These are phyloP conservation scores for Leucophenga montana DNA, from an alignment of 2,888 invertebrate species.

Conservation along the genomic window DNA sequence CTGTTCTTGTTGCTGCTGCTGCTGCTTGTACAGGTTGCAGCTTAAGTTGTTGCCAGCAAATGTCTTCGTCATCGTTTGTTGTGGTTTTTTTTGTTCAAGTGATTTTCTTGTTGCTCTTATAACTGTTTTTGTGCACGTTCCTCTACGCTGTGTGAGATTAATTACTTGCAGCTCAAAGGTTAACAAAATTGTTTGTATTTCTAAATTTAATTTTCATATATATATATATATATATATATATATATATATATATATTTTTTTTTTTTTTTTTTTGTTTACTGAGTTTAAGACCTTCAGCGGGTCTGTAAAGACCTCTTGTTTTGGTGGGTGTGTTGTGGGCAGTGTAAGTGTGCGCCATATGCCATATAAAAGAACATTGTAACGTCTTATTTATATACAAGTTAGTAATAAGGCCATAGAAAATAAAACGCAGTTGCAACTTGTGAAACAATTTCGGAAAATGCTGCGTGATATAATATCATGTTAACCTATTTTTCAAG, in stretches of 20 bases:
- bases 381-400: too few relatives aligned
- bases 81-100: conserved; percentile 12
- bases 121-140: neutral
- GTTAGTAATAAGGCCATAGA: too few relatives aligned
- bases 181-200: conserved; percentile 55
- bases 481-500: too few relatives aligned
- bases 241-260: too few relatives aligned
- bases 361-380: too few relatives aligned
- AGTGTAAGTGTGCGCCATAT: too few relatives aligned
- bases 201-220: conserved; percentile 48
- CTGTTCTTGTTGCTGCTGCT: conserved; percentile 37
- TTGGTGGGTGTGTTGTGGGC: neutral
- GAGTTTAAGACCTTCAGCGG: too few relatives aligned
- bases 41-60: neutral
- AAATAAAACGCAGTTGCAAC: too few relatives aligned
- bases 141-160: conserved; percentile 49
- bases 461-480: too few relatives aligned
- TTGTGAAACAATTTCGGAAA: too few relatives aligned
- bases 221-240: too few relatives aligned
- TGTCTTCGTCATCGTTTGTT: neutral
- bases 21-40: conserved; percentile 20
- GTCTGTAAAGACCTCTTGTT: neutral
- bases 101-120: conserved; percentile 12
- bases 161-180: conserved; percentile 57
- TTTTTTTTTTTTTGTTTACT: too few relatives aligned